Base-by-base conservation (phyloP, 1,140 invertebrate species). In the Zaprionus nigranus region DNA sequence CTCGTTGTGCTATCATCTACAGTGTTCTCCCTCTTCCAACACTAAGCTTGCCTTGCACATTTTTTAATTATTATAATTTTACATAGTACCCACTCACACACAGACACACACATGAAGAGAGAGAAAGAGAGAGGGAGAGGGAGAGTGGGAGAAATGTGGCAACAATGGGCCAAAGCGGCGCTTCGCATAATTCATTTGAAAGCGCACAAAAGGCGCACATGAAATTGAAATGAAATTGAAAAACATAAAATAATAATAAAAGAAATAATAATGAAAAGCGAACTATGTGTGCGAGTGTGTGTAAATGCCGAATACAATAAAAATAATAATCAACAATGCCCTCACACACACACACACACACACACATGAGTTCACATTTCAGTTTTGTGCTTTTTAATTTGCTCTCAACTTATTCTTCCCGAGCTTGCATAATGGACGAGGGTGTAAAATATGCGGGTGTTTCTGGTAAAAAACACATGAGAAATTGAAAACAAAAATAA, bases 31-130 rank as follows among this genome's bases (percentile, higher is more conserved):
- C 15, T 36, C 13, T 20, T 60, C 49, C 34, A n/a, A n/a, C n/a
- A 24, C 56, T 43, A 57, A 43, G 56, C 38, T 54, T 30, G 56
- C 28, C 43, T 59, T 64, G 72, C 61, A 65, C 66, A 67, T 67
- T 72, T 80, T 80, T 80, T 88, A 88, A 88, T 88, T 90, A 90
- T 90, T 79, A 84, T 84, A 81, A 84, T 84, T 84, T 78, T 76
- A 79, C 81, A 90, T 69, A 77, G 76, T 72, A 65, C 38, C 46
- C 49, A 62, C 66, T 60, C 59, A 34, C 71, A 40, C 36, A 22
- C 9, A 30, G 2, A 26, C 3, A 13, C 28, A 40, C 61, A 30
- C 17, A 24, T n/a, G 15, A 2, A 12, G 30, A 46, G 40, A 9
- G 1, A 46, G 30, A 46, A 30, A 9, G 1, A 46, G 60, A 36